Base-by-base conservation (phyloP, 1,140 invertebrate genomes). In the Eufriesea mexicana region DNA sequence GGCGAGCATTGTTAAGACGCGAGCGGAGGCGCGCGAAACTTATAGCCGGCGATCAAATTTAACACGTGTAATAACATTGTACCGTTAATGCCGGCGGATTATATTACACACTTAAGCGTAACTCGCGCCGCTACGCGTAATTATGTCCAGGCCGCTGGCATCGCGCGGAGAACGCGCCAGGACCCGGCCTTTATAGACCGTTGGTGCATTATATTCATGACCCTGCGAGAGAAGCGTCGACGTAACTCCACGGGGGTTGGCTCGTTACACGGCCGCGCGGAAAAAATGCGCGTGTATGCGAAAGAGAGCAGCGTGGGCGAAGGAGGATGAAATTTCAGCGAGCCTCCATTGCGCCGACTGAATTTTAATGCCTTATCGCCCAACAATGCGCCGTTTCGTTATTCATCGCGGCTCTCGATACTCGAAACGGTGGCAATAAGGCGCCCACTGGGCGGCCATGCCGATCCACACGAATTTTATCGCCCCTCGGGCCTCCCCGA, bases 31-130 rank as follows among this genome's bases (percentile, higher is more conserved):
- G 66, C 84, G 54, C 74, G 75, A 86, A 89, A 86, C 86, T 88
- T 89, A 87, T 86, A 86, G 80, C 79, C 25, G 67, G 80, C 81
- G 81, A 88, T 88, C 86, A 88, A 88, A 88, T 88, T 85, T 88
- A 88, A 88, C 86, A 88, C 86, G 83, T 82, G 86, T 85, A 85
- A 88, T 88, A 88, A 88, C 84, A 88, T 83, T 81, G 86, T 83
- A 77, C 83, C 84, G 75, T 88, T 88, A 87, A 88, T 83, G 84
- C 72, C 51, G 47, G 49, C 74, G 73, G 75, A 89, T 89, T 84
- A 84, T 80, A 88, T 88, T 88, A 88, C 87, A 83, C 79, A 80
- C 86, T 89, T 89, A 84, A 89, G 79, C 86, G 84, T 88, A 89
- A 89, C 86, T 89, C 78, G 83, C 71, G 76, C 86, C 73, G 71